phyloP scores from a whole-genome alignment of 64 coral and sea anemone species.

The Actinia tenebrosa region DNA sequence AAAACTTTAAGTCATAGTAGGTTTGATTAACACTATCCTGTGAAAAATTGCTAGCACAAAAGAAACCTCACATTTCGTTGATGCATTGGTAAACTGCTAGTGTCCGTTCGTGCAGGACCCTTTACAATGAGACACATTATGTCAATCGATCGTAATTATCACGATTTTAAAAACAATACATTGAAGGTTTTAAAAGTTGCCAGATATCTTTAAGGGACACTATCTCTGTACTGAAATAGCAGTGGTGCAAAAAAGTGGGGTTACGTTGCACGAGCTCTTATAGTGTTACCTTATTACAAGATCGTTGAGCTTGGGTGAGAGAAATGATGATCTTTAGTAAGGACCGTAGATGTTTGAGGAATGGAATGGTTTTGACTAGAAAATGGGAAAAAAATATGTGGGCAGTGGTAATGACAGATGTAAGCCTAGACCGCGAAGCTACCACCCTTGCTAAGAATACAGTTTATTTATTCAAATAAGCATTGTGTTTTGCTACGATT shows the following conservation, averaged over 20 bases:
- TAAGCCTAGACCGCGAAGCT: neutral
- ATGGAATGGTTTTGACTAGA: neutral
- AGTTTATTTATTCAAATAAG: constrained; percentile 6
- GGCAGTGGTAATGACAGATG: constrained; percentile 4
- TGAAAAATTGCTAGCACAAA: neutral
- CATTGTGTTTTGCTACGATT: constrained; percentile 3
- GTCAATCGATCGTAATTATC: constrained; percentile 5
- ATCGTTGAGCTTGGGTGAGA: neutral
- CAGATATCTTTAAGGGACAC: neutral
- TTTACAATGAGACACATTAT: neutral
- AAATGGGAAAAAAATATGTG: neutral
- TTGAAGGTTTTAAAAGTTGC: neutral
- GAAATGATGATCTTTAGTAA: neutral
- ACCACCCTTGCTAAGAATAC: neutral
- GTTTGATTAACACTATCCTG: constrained; percentile 1
- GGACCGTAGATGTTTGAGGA: neutral
- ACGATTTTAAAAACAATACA: neutral
- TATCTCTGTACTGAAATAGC: neutral
- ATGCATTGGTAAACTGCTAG: neutral
- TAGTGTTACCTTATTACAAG: neutral
- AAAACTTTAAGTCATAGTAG: neutral
- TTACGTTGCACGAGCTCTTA: neutral
- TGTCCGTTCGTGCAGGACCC: neutral
- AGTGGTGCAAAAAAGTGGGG: neutral
- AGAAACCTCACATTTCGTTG: neutral